Conservation (phyloP, 2,888 invertebrate species). For the Antheraea assamensis region DNA sequence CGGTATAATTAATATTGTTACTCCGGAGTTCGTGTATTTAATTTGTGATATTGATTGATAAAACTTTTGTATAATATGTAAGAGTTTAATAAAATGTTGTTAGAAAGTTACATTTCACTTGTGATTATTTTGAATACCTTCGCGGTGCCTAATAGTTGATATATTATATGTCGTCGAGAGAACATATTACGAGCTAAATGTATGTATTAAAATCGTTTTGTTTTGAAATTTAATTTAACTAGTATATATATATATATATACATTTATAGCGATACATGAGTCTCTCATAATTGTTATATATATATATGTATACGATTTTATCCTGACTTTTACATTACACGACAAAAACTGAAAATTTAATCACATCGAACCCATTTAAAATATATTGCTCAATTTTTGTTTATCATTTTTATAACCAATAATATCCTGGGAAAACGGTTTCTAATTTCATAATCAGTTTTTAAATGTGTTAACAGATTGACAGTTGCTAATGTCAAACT, state of each 20-base stretch:
- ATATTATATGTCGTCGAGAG: conserved; percentile 2
- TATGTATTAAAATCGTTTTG: neutral
- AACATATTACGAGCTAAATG: neutral
- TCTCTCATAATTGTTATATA: neutral
- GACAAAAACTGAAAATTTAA: too few relatives aligned
- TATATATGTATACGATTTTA: too few relatives aligned
- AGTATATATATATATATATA: neutral
- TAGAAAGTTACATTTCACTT: conserved; percentile 70
- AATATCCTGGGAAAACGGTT: too few relatives aligned
- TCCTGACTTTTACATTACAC: too few relatives aligned
- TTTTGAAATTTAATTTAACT: neutral
- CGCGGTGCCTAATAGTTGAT: conserved; percentile 26
- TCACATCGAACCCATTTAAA: too few relatives aligned
- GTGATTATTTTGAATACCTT: conserved; percentile 51
- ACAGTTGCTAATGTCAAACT: too few relatives aligned
- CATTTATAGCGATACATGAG: neutral
- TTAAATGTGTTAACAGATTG: too few relatives aligned
- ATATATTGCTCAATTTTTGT: too few relatives aligned
- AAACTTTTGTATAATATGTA: conserved; percentile 73
- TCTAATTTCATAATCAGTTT: too few relatives aligned
- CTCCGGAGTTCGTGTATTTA: conserved; percentile 49
- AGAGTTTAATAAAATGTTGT: conserved; percentile 78
- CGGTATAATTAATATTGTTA: neutral
- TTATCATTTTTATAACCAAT: too few relatives aligned
- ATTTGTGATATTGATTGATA: conserved; percentile 79